Percentiles rank a stretch among this genome's conserved stretches.
Conservation (phyloP, 35 echinoderm and acorn worm species). For the Acanthaster planci region DNA sequence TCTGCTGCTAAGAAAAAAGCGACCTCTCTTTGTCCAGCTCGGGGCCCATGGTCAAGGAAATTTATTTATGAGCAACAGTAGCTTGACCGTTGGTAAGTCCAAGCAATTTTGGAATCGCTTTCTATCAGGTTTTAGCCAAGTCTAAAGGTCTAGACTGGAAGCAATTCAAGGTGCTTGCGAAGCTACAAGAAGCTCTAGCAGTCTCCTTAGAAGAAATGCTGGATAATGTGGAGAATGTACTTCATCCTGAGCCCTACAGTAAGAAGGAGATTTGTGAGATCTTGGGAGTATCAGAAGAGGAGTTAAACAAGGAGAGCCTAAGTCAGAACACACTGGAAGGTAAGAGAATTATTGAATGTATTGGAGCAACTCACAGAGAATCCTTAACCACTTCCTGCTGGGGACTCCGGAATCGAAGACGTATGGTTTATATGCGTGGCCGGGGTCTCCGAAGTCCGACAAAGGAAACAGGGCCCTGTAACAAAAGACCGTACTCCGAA, state of each 20-base stretch:
- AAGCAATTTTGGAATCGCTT: background rate
- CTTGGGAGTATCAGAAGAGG: constrained; percentile 68
- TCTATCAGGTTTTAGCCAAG: constrained; percentile 83
- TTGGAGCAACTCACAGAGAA: background rate
- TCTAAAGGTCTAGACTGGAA: constrained; percentile 84
- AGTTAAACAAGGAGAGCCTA: constrained; percentile 72
- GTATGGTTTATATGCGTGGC: no score
- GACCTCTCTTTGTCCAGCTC: no score
- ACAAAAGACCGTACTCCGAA: no score
- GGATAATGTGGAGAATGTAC: constrained; percentile 35
- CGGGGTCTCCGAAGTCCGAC: no score
- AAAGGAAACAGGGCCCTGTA: no score
- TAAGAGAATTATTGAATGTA: constrained; percentile 44
- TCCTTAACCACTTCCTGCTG: background rate
- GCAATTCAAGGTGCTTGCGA: constrained; percentile 50
- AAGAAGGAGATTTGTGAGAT: constrained; percentile 80
- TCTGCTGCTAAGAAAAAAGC: no score
- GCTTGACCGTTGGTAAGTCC: background rate
- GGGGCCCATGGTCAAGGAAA: background rate
- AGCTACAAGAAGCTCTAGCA: constrained; percentile 63
- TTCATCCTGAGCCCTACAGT: constrained; percentile 67
- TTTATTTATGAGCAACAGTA: background rate
- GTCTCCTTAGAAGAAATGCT: constrained; percentile 71
- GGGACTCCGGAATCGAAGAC: background rate
- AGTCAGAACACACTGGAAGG: constrained; percentile 89